Percentiles rank a stretch among this genome's conserved stretches.
Conservation (phyloP, 2,797 vertebrate species). For the Tragopan temminckii region DNA sequence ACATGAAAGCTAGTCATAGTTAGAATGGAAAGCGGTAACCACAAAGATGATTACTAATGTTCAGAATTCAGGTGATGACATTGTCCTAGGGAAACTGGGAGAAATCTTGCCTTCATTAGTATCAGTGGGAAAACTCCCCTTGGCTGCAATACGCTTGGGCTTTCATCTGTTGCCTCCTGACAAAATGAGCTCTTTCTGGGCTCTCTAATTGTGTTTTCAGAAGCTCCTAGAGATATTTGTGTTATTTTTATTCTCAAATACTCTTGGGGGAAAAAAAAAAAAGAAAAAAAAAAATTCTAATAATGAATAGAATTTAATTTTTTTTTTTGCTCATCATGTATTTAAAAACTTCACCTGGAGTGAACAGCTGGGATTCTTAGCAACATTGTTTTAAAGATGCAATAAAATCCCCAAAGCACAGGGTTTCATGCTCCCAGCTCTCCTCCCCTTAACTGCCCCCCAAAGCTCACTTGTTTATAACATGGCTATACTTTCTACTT, state of each 20-base stretch:
- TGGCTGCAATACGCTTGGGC: neutral
- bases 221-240: neutral
- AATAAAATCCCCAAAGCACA: slow-evolving; percentile 41
- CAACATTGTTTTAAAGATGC: slow-evolving; percentile 21
- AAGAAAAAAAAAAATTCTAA: neutral
- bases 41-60: neutral
- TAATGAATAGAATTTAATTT: neutral
- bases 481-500: slow-evolving; percentile 56
- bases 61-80: neutral
- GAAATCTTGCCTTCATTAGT: neutral
- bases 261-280: neutral
- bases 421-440: neutral
- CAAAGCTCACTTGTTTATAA: slow-evolving; percentile 73
- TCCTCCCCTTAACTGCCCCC: neutral
- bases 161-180: neutral
- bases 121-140: neutral
- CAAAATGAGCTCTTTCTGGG: neutral
- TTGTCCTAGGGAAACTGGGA: neutral
- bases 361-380: slow-evolving; percentile 49
- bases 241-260: neutral
- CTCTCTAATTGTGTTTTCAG: neutral
- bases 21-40: neutral
- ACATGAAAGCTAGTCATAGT: neutral
- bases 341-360: slow-evolving; percentile 44
- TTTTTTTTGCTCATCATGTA: slow-evolving; percentile 22